These are phyloP conservation scores for Astropecten irregularis DNA, from an alignment of 53 echinoderm and acorn worm genomes.

Conservation along the genomic window DNA sequence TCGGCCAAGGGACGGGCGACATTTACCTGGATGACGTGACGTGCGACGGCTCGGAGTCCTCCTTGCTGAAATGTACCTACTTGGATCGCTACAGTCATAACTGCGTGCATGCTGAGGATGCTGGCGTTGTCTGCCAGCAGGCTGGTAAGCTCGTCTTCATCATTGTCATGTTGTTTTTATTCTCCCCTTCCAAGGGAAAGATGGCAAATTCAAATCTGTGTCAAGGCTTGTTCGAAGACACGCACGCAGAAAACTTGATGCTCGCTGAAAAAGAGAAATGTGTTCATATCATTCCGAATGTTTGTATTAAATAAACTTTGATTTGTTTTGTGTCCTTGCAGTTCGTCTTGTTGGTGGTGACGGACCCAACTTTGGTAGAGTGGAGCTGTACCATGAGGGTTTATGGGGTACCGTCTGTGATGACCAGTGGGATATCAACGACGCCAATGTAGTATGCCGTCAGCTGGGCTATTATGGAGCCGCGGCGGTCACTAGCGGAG, in stretches of 20 bases:
- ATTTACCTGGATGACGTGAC: slow-evolving; percentile 74
- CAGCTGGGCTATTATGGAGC: slow-evolving; percentile 62
- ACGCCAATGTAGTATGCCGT: slow-evolving; percentile 60
- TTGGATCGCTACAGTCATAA: slow-evolving; percentile 47
- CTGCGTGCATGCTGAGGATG: slow-evolving; percentile 69
- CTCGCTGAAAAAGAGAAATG: too few species aligned
- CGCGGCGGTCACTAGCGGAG: not conserved
- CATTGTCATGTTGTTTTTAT: too few species aligned
- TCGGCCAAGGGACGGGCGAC: slow-evolving; percentile 62
- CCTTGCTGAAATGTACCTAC: slow-evolving; percentile 55
- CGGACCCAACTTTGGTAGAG: slow-evolving; percentile 43
- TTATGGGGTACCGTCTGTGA: slow-evolving; percentile 67
- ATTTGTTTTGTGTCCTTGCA: not conserved
- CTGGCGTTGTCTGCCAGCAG: slow-evolving; percentile 72
- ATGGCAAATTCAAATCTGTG: too few species aligned
- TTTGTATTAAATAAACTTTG: too few species aligned
- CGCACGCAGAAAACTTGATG: too few species aligned
- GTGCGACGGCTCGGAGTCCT: slow-evolving; percentile 57
- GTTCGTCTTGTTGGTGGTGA: slow-evolving; percentile 42
- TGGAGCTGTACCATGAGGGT: slow-evolving; percentile 52
- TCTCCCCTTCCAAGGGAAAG: too few species aligned
- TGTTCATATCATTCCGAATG: too few species aligned
- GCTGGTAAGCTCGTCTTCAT: too few species aligned
- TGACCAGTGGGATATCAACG: slow-evolving; percentile 63
- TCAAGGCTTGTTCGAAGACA: too few species aligned